Conservation (phyloP, 2,888 invertebrate species). For the Blera fallax region DNA sequence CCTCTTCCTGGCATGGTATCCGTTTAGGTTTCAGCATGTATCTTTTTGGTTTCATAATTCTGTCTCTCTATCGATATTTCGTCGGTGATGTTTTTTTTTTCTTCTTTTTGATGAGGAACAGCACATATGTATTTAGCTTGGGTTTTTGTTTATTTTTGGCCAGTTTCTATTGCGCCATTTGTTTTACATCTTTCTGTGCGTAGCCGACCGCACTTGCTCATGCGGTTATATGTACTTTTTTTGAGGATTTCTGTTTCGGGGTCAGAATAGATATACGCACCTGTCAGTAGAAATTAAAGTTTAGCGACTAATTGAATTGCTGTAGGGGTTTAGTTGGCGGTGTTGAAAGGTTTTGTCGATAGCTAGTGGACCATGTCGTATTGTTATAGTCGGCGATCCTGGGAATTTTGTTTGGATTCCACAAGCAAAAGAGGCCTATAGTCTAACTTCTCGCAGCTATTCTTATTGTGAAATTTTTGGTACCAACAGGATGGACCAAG, state of each 20-base stretch:
- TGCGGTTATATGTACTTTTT: too few relatives aligned
- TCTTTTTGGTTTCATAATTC: constrained; percentile 23
- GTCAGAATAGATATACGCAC: neutral
- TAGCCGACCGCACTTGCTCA: neutral
- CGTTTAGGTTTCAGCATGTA: neutral
- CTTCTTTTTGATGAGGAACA: neutral
- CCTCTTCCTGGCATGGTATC: neutral
- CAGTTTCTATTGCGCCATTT: constrained; percentile 22
- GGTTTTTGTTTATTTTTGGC: constrained; percentile 30
- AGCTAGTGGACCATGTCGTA: too few relatives aligned
- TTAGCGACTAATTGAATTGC: neutral
- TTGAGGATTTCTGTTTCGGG: neutral
- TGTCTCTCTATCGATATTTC: neutral
- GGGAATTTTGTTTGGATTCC: too few relatives aligned
- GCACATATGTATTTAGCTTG: neutral
- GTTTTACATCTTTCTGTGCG: neutral
- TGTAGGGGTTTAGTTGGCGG: neutral
- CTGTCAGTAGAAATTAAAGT: neutral
- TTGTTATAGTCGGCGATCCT: too few relatives aligned
- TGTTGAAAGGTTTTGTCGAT: too few relatives aligned
- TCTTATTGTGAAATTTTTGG: too few relatives aligned
- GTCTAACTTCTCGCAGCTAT: too few relatives aligned
- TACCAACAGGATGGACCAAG: too few relatives aligned
- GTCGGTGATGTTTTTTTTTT: neutral
- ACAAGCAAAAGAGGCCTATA: too few relatives aligned